Evolutionary conservation across 2,797 vertebrate genomes (phyloP).

Genomic region (Argentina silus): DNA sequence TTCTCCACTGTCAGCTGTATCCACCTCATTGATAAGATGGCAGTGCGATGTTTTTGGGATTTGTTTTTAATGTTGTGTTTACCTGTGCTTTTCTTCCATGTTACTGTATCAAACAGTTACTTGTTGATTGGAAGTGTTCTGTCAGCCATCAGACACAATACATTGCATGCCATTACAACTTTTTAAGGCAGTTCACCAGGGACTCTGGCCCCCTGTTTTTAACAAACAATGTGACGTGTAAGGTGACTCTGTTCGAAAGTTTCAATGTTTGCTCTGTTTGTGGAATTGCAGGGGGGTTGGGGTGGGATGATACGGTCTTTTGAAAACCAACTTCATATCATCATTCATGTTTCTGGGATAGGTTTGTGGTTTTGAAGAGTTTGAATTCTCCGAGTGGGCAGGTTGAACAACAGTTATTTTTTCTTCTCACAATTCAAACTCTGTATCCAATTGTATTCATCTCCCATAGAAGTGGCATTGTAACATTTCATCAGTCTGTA

Average conservation of each 20-base stretch:
- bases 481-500: background rate
- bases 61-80: slow-evolving; percentile 28
- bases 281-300: too few relatives aligned
- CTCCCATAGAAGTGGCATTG: background rate
- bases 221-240: background rate
- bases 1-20: slow-evolving; percentile 4
- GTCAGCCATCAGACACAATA: background rate
- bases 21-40: background rate
- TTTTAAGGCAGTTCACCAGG: slow-evolving; percentile 2
- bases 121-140: slow-evolving; percentile 3
- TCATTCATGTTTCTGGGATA: background rate
- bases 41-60: background rate
- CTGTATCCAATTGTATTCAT: background rate
- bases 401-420: too few relatives aligned
- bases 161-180: slow-evolving; percentile 19
- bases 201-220: background rate
- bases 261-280: slow-evolving; percentile 4
- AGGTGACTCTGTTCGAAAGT: slow-evolving; percentile 8
- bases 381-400: too few relatives aligned
- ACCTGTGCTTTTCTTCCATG: slow-evolving; percentile 13
- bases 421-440: too few relatives aligned
- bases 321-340: too few relatives aligned
- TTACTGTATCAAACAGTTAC: slow-evolving; percentile 14
- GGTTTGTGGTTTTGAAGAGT: too few relatives aligned
- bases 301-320: too few relatives aligned